Evolutionary conservation across 2,888 invertebrate species (phyloP).

Genomic region (Tryphoninae sp.): DNA sequence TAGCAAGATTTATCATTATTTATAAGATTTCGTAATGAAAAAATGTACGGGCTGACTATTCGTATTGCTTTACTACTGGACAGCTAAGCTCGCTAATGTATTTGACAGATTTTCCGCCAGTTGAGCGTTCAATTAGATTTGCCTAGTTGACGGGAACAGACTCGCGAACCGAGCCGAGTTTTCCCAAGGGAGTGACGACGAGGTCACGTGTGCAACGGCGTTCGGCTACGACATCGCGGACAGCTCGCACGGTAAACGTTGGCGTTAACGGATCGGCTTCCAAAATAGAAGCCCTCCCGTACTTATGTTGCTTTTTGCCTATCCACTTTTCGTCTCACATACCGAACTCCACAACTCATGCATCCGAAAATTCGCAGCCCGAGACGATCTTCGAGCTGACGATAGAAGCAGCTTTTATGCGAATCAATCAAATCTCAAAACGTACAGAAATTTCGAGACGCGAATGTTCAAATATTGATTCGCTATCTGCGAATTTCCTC

Average conservation of each 20-base stretch:
- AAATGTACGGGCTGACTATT: neutral
- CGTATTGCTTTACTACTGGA: neutral
- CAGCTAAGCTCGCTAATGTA: neutral
- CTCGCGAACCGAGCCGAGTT: neutral
- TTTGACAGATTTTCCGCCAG: neutral
- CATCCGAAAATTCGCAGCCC: neutral
- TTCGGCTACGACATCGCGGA: constrained; percentile 27
- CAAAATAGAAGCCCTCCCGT: constrained; percentile 42
- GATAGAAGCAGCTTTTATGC: constrained; percentile 46
- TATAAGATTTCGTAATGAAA: neutral
- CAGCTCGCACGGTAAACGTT: constrained; percentile 13
- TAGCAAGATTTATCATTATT: too few species aligned
- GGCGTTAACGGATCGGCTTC: constrained; percentile 45
- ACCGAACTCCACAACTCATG: neutral
- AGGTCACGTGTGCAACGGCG: neutral
- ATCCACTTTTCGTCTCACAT: neutral
- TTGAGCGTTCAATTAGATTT: constrained; percentile 10
- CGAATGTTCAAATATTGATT: too few species aligned
- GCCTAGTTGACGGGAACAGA: neutral
- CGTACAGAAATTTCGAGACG: too few species aligned
- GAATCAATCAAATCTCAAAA: constrained; percentile 41
- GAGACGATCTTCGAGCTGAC: neutral
- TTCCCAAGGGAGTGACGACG: constrained; percentile 14
- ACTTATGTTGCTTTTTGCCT: constrained; percentile 2
- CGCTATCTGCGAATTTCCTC: too few species aligned